Conservation (phyloP, 1,140 invertebrate genomes). For the Macrosteles quadrilineatus region DNA sequence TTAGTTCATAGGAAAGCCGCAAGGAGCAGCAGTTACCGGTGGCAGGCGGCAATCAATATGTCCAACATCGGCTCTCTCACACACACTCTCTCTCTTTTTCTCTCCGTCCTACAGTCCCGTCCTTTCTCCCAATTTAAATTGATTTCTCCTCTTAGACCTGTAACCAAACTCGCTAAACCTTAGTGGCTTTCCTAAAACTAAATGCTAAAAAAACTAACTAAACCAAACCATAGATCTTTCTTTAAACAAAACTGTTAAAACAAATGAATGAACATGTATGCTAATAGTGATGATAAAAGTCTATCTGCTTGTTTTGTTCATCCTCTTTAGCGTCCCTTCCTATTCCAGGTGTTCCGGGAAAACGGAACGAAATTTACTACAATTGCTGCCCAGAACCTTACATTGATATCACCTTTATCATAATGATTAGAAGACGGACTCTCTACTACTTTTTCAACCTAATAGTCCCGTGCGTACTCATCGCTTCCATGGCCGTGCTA, state of each 20-base stretch:
- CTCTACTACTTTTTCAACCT: slow-evolving; percentile 99
- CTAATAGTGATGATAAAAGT: slow-evolving; percentile 20
- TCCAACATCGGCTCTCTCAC: slow-evolving; percentile 37
- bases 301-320: slow-evolving; percentile 30
- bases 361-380: slow-evolving; percentile 80
- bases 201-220: slow-evolving; percentile 16
- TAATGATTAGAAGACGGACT: slow-evolving; percentile 93
- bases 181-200: slow-evolving; percentile 32
- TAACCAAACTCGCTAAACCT: slow-evolving; percentile 23
- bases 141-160: not conserved
- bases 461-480: slow-evolving; percentile 97
- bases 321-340: slow-evolving; percentile 41
- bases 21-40: slow-evolving; percentile 33
- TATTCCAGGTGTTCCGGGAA: slow-evolving; percentile 77
- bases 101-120: not conserved
- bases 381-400: slow-evolving; percentile 90
- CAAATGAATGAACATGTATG: slow-evolving; percentile 18
- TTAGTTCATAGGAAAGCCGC: slow-evolving; percentile 37
- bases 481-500: slow-evolving; percentile 96
- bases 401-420: slow-evolving; percentile 96
- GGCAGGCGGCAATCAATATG: slow-evolving; percentile 34
- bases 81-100: not conserved
- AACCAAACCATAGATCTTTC: slow-evolving; percentile 5
- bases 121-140: slow-evolving; percentile 15
- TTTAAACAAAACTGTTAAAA: slow-evolving; percentile 12